A percentile compares a stretch with the other conserved stretches of the same genome.
Evolutionary conservation across 2,888 invertebrate species (phyloP).

Genomic region (Cancer borealis): DNA sequence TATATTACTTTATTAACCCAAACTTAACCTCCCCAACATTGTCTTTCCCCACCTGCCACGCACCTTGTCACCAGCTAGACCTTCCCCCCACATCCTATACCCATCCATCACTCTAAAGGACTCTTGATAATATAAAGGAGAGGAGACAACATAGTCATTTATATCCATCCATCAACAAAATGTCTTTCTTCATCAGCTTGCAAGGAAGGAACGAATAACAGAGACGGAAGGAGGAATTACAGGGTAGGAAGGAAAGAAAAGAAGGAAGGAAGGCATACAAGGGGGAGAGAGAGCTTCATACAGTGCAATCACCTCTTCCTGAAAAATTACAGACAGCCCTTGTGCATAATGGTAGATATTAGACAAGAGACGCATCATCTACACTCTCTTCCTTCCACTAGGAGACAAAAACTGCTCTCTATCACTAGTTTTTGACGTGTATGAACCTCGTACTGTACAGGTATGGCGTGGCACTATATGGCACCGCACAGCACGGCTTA

Average conservation of each 20-base stretch:
- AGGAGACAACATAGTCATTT: neutral
- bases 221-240: neutral
- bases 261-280: neutral
- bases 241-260: neutral
- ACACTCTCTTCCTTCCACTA: neutral
- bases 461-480: neutral
- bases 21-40: no score
- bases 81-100: neutral
- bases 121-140: neutral
- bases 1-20: no score
- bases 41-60: no score
- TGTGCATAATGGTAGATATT: neutral
- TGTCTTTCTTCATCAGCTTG: neutral
- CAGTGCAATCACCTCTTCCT: slow-evolving; percentile 27
- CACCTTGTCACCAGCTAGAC: neutral
- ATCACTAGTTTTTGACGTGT: no score
- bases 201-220: neutral
- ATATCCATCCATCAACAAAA: neutral
- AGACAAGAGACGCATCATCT: neutral
- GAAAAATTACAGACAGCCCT: neutral
- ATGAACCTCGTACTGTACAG: neutral
- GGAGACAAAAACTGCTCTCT: neutral
- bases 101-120: neutral
- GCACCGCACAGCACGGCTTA: neutral
- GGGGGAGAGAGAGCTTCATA: neutral